Conservation (phyloP, 2,113 vertebrate species). For the Drymodes brunneopygia region DNA sequence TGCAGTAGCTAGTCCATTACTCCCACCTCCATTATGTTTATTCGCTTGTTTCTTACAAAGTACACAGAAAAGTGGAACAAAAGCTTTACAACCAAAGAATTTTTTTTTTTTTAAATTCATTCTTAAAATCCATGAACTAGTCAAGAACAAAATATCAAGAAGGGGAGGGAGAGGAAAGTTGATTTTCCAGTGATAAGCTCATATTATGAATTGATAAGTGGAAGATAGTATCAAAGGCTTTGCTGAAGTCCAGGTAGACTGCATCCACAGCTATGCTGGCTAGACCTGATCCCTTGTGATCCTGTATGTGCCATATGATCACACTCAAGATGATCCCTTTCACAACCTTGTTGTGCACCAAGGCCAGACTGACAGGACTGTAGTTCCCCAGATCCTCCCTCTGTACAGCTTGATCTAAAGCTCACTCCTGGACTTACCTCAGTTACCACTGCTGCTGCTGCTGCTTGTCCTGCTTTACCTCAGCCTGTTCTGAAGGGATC, state of each 20-base stretch:
- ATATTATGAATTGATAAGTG: too few species aligned
- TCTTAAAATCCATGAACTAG: background rate
- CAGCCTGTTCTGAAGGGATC: background rate
- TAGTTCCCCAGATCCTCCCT: background rate
- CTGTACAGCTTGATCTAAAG: background rate
- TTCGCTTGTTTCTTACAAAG: background rate
- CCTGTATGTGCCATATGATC: background rate
- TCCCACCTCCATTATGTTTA: background rate
- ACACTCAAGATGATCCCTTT: background rate
- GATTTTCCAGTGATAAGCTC: background rate
- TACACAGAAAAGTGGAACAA: background rate
- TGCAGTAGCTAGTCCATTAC: background rate
- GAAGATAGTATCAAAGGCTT: background rate
- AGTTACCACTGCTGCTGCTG: accelerated
- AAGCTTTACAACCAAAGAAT: background rate
- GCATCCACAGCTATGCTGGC: background rate
- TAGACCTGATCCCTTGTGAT: background rate
- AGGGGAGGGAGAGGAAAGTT: accelerated
- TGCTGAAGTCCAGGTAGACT: background rate
- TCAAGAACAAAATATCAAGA: background rate
- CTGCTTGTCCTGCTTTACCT: background rate
- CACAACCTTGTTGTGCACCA: background rate
- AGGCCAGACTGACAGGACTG: background rate
- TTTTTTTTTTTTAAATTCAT: background rate
- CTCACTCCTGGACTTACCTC: background rate